Base-by-base conservation (phyloP, 2,113 vertebrate genomes). In the Heloderma charlesbogerti region DNA sequence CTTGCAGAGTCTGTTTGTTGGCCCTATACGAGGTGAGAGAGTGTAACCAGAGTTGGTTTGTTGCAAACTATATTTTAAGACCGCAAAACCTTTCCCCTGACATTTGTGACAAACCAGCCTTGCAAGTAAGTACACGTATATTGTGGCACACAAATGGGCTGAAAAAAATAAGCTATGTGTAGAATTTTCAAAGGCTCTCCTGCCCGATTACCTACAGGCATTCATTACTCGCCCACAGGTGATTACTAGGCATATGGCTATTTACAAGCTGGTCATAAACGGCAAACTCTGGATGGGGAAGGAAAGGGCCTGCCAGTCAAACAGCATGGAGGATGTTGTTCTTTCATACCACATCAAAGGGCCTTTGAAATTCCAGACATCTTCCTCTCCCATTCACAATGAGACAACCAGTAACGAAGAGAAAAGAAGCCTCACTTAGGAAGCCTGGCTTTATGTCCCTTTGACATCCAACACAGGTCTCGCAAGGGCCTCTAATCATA, bases 1-100 rank as follows among this genome's bases (percentile, higher is more conserved):
- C 93, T 83, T 3, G 93, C 25, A 95, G 16, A 27, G 94, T 94
- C 0, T 27, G 94, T 89, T 97, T 93, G 83, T 89, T 97, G 79
- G 94, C 91, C 96, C 98, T 98, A 95, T 25, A 69, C 0, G 0
- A 12, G 43, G 0, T 3, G 1, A 6, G 63, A 90, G 83, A 0
- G 37, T 29, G 87, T 6, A 63, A 60, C 0, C 12, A 1, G 2
- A 13, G 71, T 22, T 8, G 40, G 31, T 6, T 22, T 1, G 1
- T 0, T 16, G 31, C 48, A 0, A 31, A 67, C 4, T 0, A 0
- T 0, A 0, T 8, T 84, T 37, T 2, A 40, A 5, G 0, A 2
- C 27, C 16, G 8, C 0, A 51, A 51, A 67, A 22, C 3, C 13
- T 31, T 3, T 12, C 0, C 29, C 67, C n/a, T 43, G 25, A 37